Conservation (phyloP, 2,888 invertebrate species). For the Schizaphis graminum region DNA sequence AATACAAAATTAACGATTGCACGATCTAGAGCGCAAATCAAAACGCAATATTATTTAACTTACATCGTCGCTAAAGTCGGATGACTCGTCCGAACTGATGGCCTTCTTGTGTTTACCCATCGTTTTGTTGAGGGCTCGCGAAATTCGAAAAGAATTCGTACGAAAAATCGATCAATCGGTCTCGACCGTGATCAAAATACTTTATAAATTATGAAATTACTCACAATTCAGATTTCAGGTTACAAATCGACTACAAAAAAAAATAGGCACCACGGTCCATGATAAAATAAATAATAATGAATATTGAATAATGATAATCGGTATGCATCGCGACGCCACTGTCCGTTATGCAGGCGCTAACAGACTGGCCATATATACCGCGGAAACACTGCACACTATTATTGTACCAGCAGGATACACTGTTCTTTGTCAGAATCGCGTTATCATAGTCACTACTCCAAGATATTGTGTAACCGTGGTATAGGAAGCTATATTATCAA, state of each 20-base stretch:
- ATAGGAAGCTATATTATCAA: no score
- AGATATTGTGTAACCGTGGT: no score
- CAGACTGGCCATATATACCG: not conserved
- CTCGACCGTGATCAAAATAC: not conserved
- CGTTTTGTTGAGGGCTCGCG: not conserved
- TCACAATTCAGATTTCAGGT: not conserved
- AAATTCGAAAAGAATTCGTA: not conserved
- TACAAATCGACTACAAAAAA: not conserved
- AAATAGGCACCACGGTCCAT: not conserved
- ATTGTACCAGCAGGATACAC: not conserved
- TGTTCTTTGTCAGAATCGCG: not conserved
- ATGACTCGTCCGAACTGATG: slow-evolving; percentile 43
- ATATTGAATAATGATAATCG: not conserved
- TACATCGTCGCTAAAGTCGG: slow-evolving; percentile 46
- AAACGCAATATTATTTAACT: slow-evolving; percentile 9
- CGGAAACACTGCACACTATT: not conserved
- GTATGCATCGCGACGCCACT: slow-evolving; percentile 15
- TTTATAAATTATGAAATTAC: not conserved
- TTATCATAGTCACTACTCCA: not conserved
- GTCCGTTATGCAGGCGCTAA: not conserved
- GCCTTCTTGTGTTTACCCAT: slow-evolving; percentile 57
- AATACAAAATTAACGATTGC: not conserved
- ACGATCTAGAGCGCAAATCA: not conserved
- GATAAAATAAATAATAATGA: not conserved
- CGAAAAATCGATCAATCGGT: not conserved